Conservation (phyloP, 2,888 invertebrate genomes). For the Philhelius pedissequus region DNA sequence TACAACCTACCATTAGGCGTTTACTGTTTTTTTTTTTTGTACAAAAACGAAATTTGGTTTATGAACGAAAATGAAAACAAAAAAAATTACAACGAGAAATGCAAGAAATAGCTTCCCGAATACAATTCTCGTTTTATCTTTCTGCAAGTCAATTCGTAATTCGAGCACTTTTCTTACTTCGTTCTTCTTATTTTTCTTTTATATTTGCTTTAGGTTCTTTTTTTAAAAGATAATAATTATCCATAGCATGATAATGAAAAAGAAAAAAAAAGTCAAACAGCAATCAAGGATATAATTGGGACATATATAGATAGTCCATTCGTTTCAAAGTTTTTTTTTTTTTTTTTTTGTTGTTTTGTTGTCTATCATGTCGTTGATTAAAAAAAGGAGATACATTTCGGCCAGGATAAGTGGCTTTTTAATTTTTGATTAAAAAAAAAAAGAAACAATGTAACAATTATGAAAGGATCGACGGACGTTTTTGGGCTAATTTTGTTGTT, state of each 20-base stretch:
- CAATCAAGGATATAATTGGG: constrained; percentile 50
- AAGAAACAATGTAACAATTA: background rate
- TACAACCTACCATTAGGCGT: background rate
- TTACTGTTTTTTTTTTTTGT: no score
- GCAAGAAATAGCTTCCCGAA: background rate
- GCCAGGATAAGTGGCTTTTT: background rate
- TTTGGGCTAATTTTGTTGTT: no score
- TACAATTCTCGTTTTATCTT: constrained; percentile 51
- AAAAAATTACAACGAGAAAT: background rate
- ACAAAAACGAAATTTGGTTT: background rate
- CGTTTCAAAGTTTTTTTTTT: background rate
- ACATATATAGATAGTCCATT: constrained; percentile 20
- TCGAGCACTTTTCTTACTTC: constrained; percentile 33
- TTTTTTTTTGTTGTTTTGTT: background rate
- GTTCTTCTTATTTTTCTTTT: background rate
- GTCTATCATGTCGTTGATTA: constrained; percentile 23
- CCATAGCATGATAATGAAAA: background rate
- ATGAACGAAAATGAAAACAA: background rate
- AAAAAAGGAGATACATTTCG: background rate
- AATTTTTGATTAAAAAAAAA: background rate
- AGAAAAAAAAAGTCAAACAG: constrained; percentile 31
- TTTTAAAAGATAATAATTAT: background rate
- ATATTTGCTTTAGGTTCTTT: background rate
- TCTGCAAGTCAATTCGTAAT: constrained; percentile 58
- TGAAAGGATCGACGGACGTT: background rate